A percentile compares a stretch with the other conserved stretches of the same genome.
Conservation (phyloP, 2,888 invertebrate species). For the Alcis repandata region DNA sequence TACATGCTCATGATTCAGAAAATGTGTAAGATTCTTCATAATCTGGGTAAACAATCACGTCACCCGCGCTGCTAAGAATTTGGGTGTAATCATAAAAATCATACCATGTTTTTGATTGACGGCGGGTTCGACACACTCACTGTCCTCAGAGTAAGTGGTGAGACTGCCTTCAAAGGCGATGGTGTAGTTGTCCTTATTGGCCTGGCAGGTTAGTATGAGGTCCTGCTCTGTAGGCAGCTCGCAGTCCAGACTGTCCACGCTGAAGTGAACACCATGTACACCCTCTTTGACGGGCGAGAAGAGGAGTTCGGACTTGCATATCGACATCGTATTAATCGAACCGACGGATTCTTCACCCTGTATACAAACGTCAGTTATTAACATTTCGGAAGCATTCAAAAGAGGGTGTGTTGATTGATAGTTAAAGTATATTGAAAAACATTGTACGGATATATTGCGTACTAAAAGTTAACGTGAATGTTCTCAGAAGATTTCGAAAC, state of each 20-base stretch:
- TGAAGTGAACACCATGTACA: conserved; percentile 91
- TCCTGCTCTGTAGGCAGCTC: conserved; percentile 93
- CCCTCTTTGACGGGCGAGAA: conserved; percentile 96
- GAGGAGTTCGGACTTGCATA: conserved; percentile 96
- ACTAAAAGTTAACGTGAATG: conserved; percentile 56
- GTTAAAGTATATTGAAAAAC: conserved; percentile 24
- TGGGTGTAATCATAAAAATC: conserved; percentile 28
- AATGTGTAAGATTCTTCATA: conserved; percentile 48
- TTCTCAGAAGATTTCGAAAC: conserved; percentile 78
- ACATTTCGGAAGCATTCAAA: conserved; percentile 8
- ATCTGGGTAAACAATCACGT: conserved; percentile 63
- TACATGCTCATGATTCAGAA: conserved; percentile 61
- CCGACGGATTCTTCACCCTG: conserved; percentile 92
- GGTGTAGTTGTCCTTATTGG: conserved; percentile 97
- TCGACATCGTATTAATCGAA: conserved; percentile 93
- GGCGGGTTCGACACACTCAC: conserved; percentile 88
- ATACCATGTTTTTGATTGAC: conserved; percentile 85
- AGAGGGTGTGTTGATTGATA: conserved; percentile 32
- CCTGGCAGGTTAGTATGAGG: conserved; percentile 95
- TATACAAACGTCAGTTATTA: conserved; percentile 20
- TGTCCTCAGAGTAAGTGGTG: conserved; percentile 94
- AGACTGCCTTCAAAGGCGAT: conserved; percentile 97
- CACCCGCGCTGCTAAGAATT: conserved; percentile 50
- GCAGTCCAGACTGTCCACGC: conserved; percentile 96
- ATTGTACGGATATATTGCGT: conserved; percentile 39